These are phyloP conservation scores for Squalus acanthias DNA, from an alignment of 2,797 vertebrate species.

Conservation along the genomic window DNA sequence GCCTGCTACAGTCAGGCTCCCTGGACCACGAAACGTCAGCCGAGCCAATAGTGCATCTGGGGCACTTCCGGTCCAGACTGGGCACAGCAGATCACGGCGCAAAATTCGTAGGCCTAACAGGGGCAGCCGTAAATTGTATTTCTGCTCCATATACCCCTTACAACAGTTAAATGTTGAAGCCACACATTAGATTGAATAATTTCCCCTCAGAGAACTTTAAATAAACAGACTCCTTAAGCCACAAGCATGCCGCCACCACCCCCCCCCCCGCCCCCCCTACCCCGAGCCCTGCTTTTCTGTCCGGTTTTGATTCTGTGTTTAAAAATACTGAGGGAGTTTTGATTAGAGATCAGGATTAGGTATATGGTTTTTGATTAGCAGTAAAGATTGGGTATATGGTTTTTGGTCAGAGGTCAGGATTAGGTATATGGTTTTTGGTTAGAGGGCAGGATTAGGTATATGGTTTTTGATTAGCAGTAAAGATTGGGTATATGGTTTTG, in stretches of 20 bases:
- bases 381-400: not conserved
- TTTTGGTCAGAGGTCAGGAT: not conserved
- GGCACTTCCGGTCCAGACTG: not conserved
- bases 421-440: not conserved
- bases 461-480: not conserved
- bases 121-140: not conserved
- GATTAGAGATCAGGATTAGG: not conserved
- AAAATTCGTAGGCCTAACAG: not conserved
- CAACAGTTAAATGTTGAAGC: not conserved
- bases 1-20: not conserved
- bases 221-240: not conserved
- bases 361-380: not conserved
- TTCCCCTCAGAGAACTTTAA: not conserved
- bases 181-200: not conserved
- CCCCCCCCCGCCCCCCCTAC: not conserved
- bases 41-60: not conserved
- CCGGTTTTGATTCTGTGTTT: too few species aligned
- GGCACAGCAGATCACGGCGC: not conserved
- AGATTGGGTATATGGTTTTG: not conserved
- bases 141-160: not conserved
- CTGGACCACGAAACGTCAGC: not conserved
- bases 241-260: not conserved
- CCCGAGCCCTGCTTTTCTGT: not conserved
- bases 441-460: not conserved
- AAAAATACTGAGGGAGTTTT: not conserved